These are phyloP conservation scores for Zaprionus ornatus DNA, from an alignment of 1,140 invertebrate genomes.

Conservation along the genomic window DNA sequence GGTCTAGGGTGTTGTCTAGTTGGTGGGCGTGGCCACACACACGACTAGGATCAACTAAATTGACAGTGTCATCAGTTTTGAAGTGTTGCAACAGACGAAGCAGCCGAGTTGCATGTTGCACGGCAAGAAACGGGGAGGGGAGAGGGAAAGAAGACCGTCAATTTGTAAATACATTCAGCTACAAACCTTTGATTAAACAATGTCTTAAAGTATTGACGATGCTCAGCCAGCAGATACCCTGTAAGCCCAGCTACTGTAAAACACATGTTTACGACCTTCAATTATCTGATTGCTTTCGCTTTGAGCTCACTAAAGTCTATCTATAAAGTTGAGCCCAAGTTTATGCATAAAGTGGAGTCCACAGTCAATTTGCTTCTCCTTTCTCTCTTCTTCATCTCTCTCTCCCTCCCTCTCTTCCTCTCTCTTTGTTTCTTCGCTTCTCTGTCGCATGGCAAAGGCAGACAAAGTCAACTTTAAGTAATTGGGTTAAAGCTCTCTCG, in stretches of 20 bases:
- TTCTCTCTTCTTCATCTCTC: not conserved
- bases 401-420: not conserved
- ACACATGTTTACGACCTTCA: not conserved
- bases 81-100: conserved; percentile 46
- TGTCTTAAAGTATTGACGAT: not conserved
- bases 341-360: not conserved
- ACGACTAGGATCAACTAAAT: conserved; percentile 50
- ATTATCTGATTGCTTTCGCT: conserved; percentile 1
- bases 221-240: not conserved
- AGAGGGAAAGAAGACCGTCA: not conserved
- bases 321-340: not conserved
- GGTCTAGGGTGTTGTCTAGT: not conserved
- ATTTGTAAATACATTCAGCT: conserved; percentile 23
- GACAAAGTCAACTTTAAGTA: conserved; percentile 5
- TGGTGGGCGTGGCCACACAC: conserved; percentile 5
- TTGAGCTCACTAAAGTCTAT: not conserved
- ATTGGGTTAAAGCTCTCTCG: conserved; percentile 19
- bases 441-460: not conserved
- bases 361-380: not conserved
- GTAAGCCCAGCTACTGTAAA: not conserved
- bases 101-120: conserved; percentile 5
- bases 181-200: not conserved
- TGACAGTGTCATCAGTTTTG: conserved; percentile 76
- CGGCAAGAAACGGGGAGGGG: not conserved
- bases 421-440: not conserved